These are phyloP conservation scores for Nesogale talazaci DNA, from an alignment of 2,113 vertebrate genomes.

Conservation along the genomic window DNA sequence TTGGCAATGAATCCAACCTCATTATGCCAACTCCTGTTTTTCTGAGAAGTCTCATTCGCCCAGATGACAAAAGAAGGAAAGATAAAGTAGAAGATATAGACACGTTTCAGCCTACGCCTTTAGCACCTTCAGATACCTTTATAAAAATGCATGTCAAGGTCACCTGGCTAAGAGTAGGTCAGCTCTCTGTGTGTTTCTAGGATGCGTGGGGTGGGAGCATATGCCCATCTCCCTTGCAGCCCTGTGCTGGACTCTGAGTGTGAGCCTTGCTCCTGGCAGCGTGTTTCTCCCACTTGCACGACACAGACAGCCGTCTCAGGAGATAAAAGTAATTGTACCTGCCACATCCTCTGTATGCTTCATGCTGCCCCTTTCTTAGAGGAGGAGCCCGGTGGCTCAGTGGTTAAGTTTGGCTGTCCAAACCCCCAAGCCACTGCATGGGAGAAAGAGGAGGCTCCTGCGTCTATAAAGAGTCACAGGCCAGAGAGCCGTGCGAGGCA, in stretches of 20 bases:
- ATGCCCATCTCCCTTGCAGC: not conserved
- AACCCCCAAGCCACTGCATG: not conserved
- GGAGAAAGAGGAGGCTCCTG: not conserved
- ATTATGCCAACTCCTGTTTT: conserved; percentile 64
- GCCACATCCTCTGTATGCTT: not conserved
- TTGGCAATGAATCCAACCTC: conserved; percentile 51
- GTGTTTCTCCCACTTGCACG: not conserved
- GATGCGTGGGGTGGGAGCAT: fast-evolving
- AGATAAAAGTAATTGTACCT: not conserved
- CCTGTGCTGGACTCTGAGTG: not conserved
- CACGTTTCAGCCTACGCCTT: not conserved
- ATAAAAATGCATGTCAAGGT: not conserved
- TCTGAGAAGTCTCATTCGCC: conserved; percentile 54
- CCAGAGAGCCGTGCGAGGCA: not conserved
- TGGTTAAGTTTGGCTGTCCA: not conserved
- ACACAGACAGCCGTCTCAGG: not conserved
- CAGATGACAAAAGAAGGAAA: conserved; percentile 58
- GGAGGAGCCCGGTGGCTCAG: not conserved
- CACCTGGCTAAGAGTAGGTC: not conserved
- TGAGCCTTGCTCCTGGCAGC: not conserved
- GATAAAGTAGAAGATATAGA: conserved; percentile 69
- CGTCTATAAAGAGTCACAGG: not conserved
- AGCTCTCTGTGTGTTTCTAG: not conserved
- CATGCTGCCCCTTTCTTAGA: conserved; percentile 17
- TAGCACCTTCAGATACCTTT: conserved; percentile 13